phyloP scores from a whole-genome alignment of 2,797 vertebrate genomes.

The Sebastes nivosus region DNA sequence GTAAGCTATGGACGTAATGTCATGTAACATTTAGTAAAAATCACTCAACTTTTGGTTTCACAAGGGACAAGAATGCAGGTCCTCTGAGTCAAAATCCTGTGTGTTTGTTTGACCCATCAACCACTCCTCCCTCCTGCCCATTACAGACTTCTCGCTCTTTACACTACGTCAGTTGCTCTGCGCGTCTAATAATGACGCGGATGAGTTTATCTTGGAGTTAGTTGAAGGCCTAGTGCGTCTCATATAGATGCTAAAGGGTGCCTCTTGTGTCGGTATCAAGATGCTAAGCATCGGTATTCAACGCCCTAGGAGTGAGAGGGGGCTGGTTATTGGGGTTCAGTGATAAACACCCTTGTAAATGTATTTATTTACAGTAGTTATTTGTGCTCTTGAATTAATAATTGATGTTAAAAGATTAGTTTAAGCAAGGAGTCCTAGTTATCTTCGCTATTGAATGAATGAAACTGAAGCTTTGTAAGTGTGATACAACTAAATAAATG shows the following conservation, averaged over 20 bases:
- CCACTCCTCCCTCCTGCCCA: no score
- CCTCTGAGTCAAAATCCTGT: no score
- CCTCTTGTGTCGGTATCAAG: no score
- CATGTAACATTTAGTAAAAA: no score
- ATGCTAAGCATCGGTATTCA: accelerated
- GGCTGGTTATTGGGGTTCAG: background rate
- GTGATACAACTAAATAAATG: background rate
- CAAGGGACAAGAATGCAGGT: accelerated
- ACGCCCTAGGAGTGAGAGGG: accelerated
- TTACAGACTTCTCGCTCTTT: background rate
- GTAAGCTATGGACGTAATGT: no score
- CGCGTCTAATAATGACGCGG: background rate
- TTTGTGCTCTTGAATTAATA: background rate
- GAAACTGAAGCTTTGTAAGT: background rate
- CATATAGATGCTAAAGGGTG: no score
- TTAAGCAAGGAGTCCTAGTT: background rate
- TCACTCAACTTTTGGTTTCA: no score
- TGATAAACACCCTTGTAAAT: background rate
- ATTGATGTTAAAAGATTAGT: background rate
- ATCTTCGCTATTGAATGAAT: background rate
- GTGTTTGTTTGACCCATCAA: no score
- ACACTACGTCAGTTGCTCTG: background rate
- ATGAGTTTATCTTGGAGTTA: background rate
- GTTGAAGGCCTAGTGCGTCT: no score
- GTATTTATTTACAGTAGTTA: background rate